These are phyloP conservation scores for Anarhynchus alexandrinus DNA, from an alignment of 2,113 vertebrate species.

Conservation along the genomic window DNA sequence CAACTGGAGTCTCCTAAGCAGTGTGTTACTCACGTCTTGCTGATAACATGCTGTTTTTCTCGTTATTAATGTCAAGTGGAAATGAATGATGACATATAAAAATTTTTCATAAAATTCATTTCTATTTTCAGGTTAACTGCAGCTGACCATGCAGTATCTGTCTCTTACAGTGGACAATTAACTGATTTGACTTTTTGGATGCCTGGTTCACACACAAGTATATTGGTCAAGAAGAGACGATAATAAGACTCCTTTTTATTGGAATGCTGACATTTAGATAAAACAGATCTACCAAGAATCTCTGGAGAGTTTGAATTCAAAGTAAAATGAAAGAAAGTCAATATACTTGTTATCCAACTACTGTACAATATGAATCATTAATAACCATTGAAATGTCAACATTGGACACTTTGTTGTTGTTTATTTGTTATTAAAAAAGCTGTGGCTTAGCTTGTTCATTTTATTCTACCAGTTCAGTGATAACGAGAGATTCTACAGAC, in stretches of 20 bases:
- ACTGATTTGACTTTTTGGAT: background rate
- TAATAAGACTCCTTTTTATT: background rate
- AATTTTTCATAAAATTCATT: background rate
- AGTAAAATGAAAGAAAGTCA: background rate
- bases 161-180: background rate
- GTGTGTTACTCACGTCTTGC: background rate
- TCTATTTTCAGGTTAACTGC: background rate
- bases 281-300: background rate
- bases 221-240: background rate
- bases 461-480: background rate
- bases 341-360: background rate
- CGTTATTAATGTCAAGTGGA: background rate
- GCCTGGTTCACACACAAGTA: background rate
- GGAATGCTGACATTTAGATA: background rate
- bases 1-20: background rate
- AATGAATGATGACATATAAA: background rate
- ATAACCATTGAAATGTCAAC: background rate
- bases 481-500: background rate
- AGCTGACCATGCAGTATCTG: background rate
- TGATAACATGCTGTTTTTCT: background rate
- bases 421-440: background rate
- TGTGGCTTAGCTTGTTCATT: background rate
- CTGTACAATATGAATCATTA: background rate
- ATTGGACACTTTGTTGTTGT: background rate
- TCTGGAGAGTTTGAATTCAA: background rate